Base-by-base conservation (phyloP, 2,797 vertebrate genomes). In the Myotis daubentonii region DNA sequence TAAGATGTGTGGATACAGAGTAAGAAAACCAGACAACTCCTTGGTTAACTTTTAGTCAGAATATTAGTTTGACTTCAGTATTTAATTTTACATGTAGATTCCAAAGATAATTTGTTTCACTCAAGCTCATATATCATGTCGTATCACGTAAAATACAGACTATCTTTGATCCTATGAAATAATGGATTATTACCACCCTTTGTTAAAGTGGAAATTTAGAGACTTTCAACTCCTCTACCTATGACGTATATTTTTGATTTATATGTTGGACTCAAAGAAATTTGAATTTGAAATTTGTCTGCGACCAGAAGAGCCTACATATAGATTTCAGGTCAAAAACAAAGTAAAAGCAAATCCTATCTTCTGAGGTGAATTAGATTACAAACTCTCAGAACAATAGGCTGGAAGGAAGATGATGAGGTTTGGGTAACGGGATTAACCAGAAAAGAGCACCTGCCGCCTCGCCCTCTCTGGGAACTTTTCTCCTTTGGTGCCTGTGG, bases 201-300 rank as follows among this genome's bases (percentile, higher is more conserved):
- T 86, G 47, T 65, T 92, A 87, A 55, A 90, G 65, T 38, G 79
- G 38, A 83, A 83, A 92, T 87, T 91, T 71, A 72, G 47, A 7
- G 60, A 10, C 25, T 93, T 93, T 94, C 84, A 75, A 85, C 33
- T 11, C 4, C 13, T 57, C 6, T 76, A 44, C 44, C 47, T 49
- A 55, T 70, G 55, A 82, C 65, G 49, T 92, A 36, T 89, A 30
- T 93, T 93, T 95, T 91, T 85, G 75, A 93, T 95, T 96, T 97
- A 85, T 89, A 88, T 55, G 85, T 90, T 47, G 71, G 51, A 94
- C 81, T 95, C 80, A 91, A 94, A 79, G 87, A 93, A 83, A 95
- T 95, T 93, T 95, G 90, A 96, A 78, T 95, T 95, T 93, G 81
- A 95, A 97, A 94, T 95, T 23, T 41, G 8, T 87, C 90, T 92